These are phyloP conservation scores for Neodiprion fabricii DNA, from an alignment of 1,140 invertebrate species.

Conservation along the genomic window DNA sequence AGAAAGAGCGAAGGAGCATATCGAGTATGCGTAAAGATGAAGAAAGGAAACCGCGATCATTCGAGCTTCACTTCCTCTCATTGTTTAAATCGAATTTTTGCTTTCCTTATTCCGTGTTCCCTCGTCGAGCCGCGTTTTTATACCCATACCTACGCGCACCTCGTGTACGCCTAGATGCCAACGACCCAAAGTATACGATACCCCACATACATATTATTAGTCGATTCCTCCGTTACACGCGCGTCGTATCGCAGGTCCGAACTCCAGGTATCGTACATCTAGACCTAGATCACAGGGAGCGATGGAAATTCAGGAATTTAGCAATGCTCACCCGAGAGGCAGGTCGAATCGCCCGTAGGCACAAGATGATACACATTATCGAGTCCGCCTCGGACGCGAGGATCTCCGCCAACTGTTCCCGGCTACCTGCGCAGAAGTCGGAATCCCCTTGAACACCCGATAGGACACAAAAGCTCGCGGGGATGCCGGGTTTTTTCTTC, in stretches of 20 bases:
- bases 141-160: too few species aligned
- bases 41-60: constrained; percentile 37
- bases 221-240: constrained; percentile 14
- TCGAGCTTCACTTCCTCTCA: constrained; percentile 54
- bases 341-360: too few species aligned
- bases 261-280: neutral
- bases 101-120: constrained; percentile 1
- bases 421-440: too few species aligned
- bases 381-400: too few species aligned
- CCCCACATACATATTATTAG: constrained; percentile 42
- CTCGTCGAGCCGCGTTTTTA: neutral
- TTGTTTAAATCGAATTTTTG: constrained; percentile 33
- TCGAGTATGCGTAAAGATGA: constrained; percentile 29
- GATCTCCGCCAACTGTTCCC: too few species aligned
- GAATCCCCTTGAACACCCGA: too few species aligned
- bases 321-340: too few species aligned
- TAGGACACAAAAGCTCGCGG: too few species aligned
- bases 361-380: too few species aligned
- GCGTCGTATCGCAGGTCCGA: neutral
- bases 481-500: too few species aligned
- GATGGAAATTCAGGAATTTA: neutral
- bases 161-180: neutral
- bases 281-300: neutral
- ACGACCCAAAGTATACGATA: constrained; percentile 5
- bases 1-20: too few species aligned